Conservation (phyloP, 2,113 vertebrate genomes). For the Dunckerocampus dactyliophorus region DNA sequence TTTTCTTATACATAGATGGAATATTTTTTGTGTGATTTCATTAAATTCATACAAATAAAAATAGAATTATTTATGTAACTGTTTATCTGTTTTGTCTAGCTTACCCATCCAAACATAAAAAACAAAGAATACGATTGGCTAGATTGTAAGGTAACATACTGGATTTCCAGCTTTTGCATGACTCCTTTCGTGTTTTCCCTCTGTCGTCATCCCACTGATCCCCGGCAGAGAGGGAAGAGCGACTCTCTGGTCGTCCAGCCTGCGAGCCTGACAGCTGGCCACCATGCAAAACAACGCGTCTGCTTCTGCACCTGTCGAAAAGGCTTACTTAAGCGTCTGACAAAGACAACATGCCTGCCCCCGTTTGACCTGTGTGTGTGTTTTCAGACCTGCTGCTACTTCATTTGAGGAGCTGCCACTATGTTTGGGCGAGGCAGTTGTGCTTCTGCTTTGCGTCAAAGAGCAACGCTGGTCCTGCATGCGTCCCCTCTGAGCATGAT, state of each 20-base stretch:
- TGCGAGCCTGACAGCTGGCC: conserved; percentile 27
- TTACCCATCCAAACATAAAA: not conserved
- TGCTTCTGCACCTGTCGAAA: conserved; percentile 61
- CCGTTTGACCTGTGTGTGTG: not conserved
- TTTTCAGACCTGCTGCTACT: conserved; percentile 43
- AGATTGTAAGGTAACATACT: conserved; percentile 16
- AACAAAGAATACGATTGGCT: not conserved
- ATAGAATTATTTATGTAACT: too few species aligned
- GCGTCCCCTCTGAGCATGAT: conserved; percentile 72
- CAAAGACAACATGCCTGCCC: conserved; percentile 15
- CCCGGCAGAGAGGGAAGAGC: conserved; percentile 37
- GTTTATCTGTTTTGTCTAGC: too few species aligned
- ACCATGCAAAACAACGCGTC: conserved; percentile 70
- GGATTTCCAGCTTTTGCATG: conserved; percentile 16
- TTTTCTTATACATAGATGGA: too few species aligned
- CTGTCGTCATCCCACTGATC: conserved; percentile 35
- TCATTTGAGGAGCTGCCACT: conserved; percentile 38
- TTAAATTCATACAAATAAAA: too few species aligned
- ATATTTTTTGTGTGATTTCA: too few species aligned
- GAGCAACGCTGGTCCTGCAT: conserved; percentile 83
- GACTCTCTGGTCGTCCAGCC: conserved; percentile 46
- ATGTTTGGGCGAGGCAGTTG: conserved; percentile 37
- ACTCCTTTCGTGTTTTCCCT: conserved; percentile 26
- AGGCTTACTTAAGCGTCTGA: not conserved
- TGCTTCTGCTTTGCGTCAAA: conserved; percentile 59